These are phyloP conservation scores for Clarias pachynema DNA, from an alignment of 2,797 vertebrate species.

Conservation along the genomic window DNA sequence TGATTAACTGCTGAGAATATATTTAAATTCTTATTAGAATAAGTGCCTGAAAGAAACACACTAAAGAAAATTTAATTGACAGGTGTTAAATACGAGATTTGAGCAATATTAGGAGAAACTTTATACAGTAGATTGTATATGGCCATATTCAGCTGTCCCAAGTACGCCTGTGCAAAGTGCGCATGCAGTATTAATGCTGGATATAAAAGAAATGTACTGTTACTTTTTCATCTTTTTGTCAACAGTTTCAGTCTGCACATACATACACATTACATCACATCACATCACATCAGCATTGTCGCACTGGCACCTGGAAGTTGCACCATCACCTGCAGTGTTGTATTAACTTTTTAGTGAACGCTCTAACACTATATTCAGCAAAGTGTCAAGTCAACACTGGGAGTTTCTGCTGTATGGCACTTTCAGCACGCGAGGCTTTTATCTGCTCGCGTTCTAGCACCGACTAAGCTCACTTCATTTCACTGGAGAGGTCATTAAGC, in stretches of 20 bases:
- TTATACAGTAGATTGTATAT: not conserved
- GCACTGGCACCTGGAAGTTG: not conserved
- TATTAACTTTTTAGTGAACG: not conserved
- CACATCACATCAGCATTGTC: not conserved
- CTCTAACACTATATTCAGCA: not conserved
- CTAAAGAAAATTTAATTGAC: not conserved
- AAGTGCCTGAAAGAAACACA: not conserved
- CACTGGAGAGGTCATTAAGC: slow-evolving; percentile 39
- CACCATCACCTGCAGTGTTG: not conserved
- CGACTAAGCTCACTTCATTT: slow-evolving; percentile 19
- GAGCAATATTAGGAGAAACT: not conserved
- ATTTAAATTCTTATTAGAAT: too few relatives aligned
- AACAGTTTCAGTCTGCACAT: not conserved
- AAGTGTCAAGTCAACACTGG: slow-evolving; percentile 2
- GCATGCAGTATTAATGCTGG: not conserved
- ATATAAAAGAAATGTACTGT: not conserved
- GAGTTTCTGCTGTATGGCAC: not conserved
- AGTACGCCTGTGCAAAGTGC: not conserved
- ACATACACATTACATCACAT: not conserved
- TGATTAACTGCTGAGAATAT: not conserved
- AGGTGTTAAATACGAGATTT: not conserved
- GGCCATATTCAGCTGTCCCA: not conserved
- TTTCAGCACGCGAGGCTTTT: slow-evolving; percentile 19
- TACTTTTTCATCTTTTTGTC: not conserved
- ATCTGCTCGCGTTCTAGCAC: not conserved